Evolutionary conservation across 2,888 invertebrate species (phyloP).

Genomic region (Melieria omissa): DNA sequence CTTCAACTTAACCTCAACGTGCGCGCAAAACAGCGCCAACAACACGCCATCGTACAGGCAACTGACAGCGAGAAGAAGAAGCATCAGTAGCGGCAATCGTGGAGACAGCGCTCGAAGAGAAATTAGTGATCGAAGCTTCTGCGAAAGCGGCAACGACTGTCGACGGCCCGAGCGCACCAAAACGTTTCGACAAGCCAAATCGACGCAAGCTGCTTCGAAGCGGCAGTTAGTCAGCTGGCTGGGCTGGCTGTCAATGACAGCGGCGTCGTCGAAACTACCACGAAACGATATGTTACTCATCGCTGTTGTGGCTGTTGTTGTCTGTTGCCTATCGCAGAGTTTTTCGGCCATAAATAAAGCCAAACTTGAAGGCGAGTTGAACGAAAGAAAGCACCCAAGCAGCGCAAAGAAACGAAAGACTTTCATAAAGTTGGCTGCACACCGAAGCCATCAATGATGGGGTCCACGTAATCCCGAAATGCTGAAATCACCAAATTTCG

Average conservation of each 20-base stretch:
- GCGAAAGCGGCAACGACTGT: conserved; percentile 18
- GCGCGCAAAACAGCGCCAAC: background rate
- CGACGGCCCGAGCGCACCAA: too few species aligned
- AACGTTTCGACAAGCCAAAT: background rate
- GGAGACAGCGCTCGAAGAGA: conserved; percentile 10
- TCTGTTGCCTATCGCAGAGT: background rate
- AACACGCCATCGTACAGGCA: background rate
- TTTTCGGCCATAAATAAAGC: conserved; percentile 19
- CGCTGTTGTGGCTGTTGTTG: conserved; percentile 10
- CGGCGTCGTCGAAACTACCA: conserved; percentile 13
- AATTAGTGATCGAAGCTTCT: conserved; percentile 36
- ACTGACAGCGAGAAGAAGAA: too few species aligned
- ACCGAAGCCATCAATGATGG: too few species aligned
- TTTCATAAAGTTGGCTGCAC: too few species aligned
- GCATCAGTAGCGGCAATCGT: background rate
- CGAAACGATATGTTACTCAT: conserved; percentile 22
- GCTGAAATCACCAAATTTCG: too few species aligned
- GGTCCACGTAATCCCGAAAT: too few species aligned
- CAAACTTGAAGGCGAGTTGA: background rate
- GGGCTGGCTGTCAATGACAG: background rate
- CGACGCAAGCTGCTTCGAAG: background rate
- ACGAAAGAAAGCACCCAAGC: background rate
- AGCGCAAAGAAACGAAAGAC: background rate
- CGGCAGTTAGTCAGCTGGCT: background rate
- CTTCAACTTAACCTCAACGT: conserved; percentile 5